Evolutionary conservation across 1,140 invertebrate species (phyloP), one percentile per base, ranked within the genome.

Genomic region (Ostrea edulis): DNA sequence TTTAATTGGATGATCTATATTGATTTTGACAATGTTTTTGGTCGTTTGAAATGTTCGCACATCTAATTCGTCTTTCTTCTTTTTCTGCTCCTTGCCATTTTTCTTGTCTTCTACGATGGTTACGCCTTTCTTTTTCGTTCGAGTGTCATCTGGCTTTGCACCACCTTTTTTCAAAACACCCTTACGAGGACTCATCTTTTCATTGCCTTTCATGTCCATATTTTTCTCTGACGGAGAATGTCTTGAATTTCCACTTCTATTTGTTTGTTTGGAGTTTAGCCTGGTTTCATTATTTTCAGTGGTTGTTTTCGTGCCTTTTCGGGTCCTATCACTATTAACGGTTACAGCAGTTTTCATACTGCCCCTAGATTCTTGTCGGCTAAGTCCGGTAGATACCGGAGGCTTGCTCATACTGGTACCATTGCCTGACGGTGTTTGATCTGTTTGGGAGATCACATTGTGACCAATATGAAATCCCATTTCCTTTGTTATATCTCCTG

Each of bases 21-120:
- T 22, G 8, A 87, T 82, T 53, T 87, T 82, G n/a, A 87, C 54
- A 35, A 82, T 62, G 35, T 81, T 82, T 29, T 82, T 68, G 17
- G 77, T 83, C 20, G 86, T 83, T 54, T 83, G 25, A 35, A 82
- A 62, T 17, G 86, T 87, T 62, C 62, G 53, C 58, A 62, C 82
- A 35, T 68, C 55, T 12, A 55, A 55, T 17, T 52, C n/a, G 20
- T 83, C 52, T 83, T 53, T 83, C 44, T 83, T 83, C n/a, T 54
- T 54, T 53, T 83, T 83, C n/a, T 83, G 35, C 14, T 20, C 22
- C 20, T 5, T 22, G 51, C 20, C 52, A 53, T 53, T 35, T 52
- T 54, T 54, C 17, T 52, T 35, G 9, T n/a, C 82, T 83, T 83
- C 52, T 53, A 83, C 82, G 20, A 54, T 83, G 25, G 68, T 29